Percentiles rank a stretch among this genome's conserved stretches.
Conservation (phyloP, 2,888 invertebrate species). For the Pheosia gnoma region DNA sequence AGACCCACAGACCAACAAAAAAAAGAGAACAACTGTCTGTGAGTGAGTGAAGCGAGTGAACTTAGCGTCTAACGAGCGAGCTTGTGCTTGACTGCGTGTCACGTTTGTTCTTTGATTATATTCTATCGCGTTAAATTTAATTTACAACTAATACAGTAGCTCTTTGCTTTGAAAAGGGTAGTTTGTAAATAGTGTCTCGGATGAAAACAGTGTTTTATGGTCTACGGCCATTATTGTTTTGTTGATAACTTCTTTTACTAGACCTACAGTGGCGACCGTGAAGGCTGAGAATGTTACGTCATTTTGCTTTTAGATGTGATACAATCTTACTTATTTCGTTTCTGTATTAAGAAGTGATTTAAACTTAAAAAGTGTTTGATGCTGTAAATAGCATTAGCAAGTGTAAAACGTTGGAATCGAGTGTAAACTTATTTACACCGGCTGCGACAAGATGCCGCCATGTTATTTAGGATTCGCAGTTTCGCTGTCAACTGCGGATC, state of each 20-base stretch:
- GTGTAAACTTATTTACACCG: conserved; percentile 68
- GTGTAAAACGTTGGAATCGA: conserved; percentile 60
- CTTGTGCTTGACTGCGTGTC: conserved; percentile 82
- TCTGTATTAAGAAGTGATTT: conserved; percentile 62
- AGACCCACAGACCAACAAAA: not conserved
- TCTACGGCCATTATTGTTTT: conserved; percentile 42
- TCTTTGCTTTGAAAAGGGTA: conserved; percentile 47
- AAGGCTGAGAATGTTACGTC: conserved; percentile 84
- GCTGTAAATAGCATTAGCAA: conserved; percentile 50
- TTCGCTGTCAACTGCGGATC: conserved; percentile 78
- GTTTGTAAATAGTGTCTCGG: conserved; percentile 51
- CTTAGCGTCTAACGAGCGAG: conserved; percentile 45
- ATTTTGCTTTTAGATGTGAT: conserved; percentile 79
- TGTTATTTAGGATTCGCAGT: conserved; percentile 77
- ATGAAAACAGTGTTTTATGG: conserved; percentile 42
- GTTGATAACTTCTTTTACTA: conserved; percentile 49
- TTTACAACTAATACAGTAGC: conserved; percentile 46
- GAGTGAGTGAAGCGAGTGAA: too few relatives aligned
- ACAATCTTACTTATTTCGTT: conserved; percentile 66
- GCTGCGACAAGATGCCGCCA: conserved; percentile 82
- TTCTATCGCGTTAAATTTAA: conserved; percentile 71
- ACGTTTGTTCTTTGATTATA: conserved; percentile 77
- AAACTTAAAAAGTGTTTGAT: conserved; percentile 50
- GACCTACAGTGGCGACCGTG: conserved; percentile 79
- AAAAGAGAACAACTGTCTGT: not conserved